phyloP scores from a whole-genome alignment of 2,888 invertebrate species.

The Nezara viridula region DNA sequence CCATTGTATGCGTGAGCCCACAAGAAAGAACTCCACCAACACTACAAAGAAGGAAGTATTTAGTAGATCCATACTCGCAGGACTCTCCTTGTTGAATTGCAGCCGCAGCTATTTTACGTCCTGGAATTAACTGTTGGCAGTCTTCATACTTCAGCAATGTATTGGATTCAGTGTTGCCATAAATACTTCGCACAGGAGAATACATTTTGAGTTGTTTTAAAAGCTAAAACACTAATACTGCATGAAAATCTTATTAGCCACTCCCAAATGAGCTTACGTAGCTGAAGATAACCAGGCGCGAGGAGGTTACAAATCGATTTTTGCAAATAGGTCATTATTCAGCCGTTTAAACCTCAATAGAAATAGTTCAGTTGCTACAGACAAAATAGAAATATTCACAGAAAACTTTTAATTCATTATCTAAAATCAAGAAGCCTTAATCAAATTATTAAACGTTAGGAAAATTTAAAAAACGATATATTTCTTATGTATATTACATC shows the following conservation, averaged over 20 bases:
- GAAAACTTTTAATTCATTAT: not conserved
- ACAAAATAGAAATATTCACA: not conserved
- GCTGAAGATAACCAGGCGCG: not conserved
- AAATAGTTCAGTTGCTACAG: not conserved
- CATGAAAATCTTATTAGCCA: constrained; percentile 37
- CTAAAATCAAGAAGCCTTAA: not conserved
- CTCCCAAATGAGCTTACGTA: constrained; percentile 35
- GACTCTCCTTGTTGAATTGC: constrained; percentile 72
- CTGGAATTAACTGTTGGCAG: constrained; percentile 63
- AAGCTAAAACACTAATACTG: not conserved
- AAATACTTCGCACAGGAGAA: constrained; percentile 58
- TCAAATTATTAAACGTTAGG: not conserved
- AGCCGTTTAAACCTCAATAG: not conserved
- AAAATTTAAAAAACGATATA: not conserved
- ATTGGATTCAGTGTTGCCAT: constrained; percentile 57
- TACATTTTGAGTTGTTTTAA: constrained; percentile 49
- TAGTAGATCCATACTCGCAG: constrained; percentile 90
- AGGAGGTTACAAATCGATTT: constrained; percentile 16
- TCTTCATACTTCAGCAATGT: constrained; percentile 54
- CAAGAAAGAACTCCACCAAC: constrained; percentile 82
- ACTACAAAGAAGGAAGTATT: constrained; percentile 93
- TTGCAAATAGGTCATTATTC: not conserved
- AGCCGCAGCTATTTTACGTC: constrained; percentile 70
- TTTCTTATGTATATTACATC: not conserved
- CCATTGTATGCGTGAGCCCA: constrained; percentile 91